phyloP scores from a whole-genome alignment of 2,797 vertebrate species.

The Micromesistius poutassou region DNA sequence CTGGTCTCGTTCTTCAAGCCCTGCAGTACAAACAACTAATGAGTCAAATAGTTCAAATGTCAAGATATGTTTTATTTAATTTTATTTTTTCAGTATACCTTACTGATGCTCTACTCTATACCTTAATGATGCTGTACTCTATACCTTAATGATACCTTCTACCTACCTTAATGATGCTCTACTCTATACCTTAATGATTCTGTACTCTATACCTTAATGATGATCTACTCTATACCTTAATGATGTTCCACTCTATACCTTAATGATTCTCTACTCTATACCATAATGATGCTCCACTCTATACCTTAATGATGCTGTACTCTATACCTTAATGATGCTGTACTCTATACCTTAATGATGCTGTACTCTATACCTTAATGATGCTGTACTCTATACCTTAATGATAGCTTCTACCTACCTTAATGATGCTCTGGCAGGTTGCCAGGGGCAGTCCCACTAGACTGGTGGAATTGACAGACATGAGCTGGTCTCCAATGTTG shows the following conservation, averaged over 20 bases:
- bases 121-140: too few relatives aligned
- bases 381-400: neutral
- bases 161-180: too few relatives aligned
- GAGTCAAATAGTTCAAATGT: neutral
- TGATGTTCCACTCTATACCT: too few relatives aligned
- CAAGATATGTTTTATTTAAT: neutral
- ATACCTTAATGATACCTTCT: too few relatives aligned
- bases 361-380: neutral
- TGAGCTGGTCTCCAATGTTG: constrained; percentile 96
- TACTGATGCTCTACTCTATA: too few relatives aligned
- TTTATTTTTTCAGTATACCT: too few relatives aligned
- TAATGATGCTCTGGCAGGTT: constrained; percentile 97
- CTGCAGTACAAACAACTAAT: constrained; percentile 54
- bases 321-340: neutral
- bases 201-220: too few relatives aligned
- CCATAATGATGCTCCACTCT: too few relatives aligned
- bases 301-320: neutral
- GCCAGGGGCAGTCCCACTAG: constrained; percentile 92
- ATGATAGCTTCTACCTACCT: constrained; percentile 69
- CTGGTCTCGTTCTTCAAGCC: constrained; percentile 91
- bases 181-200: too few relatives aligned
- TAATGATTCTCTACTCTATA: too few relatives aligned
- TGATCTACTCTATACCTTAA: too few relatives aligned
- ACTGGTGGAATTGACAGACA: constrained; percentile 98
- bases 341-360: neutral